A percentile compares a stretch with the other conserved stretches of the same genome.
Evolutionary conservation across 2,797 vertebrate genomes (phyloP).

Genomic region (Lacerta viridis): DNA sequence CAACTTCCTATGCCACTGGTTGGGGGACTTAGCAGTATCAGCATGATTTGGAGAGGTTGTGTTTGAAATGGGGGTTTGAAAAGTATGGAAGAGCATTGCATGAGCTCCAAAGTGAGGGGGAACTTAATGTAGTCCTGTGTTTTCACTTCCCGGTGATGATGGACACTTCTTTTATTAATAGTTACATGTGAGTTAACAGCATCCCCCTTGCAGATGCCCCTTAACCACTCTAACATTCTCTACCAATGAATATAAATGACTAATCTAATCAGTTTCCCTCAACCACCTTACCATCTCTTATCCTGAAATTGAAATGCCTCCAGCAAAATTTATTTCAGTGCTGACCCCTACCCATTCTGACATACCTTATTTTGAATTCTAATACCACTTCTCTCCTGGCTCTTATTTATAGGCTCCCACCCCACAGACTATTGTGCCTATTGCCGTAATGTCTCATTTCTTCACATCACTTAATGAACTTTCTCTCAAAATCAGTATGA

Average conservation of each 20-base stretch:
- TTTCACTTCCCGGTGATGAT: constrained; percentile 48
- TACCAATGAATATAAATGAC: constrained; percentile 72
- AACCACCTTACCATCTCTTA: constrained; percentile 67
- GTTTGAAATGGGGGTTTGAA: not conserved
- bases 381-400: constrained; percentile 50
- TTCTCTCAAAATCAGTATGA: constrained; percentile 35
- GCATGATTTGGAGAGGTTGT: not conserved
- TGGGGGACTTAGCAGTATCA: not conserved
- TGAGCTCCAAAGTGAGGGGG: constrained; percentile 28
- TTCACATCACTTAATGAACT: constrained; percentile 41
- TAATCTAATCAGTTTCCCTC: constrained; percentile 71
- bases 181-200: constrained; percentile 47
- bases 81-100: not conserved
- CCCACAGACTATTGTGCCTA: constrained; percentile 28
- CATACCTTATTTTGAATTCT: constrained; percentile 68
- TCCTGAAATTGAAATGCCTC: constrained; percentile 73
- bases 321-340: constrained; percentile 70
- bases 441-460: constrained; percentile 40
- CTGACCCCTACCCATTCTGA: constrained; percentile 61
- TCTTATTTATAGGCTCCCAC: constrained; percentile 68
- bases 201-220: constrained; percentile 58
- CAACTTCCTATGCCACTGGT: too few relatives aligned
- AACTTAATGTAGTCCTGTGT: constrained; percentile 20
- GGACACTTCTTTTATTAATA: constrained; percentile 60
- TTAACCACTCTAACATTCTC: constrained; percentile 51